A percentile compares a stretch with the other conserved stretches of the same genome.
phyloP scores from a whole-genome alignment of 2,888 invertebrate genomes.

The Sepioteuthis lessoniana region DNA sequence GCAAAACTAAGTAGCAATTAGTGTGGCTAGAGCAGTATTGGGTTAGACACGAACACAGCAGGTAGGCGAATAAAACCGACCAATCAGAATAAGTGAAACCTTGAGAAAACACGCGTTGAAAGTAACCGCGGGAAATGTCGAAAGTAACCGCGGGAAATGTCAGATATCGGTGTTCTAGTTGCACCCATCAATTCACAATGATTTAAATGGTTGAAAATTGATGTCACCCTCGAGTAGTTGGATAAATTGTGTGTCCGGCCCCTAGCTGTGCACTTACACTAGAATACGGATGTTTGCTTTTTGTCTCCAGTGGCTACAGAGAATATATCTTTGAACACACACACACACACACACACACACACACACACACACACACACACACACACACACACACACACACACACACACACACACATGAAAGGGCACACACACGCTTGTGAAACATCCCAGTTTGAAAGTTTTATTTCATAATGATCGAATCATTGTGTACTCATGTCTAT shows the following conservation, averaged over 20 bases:
- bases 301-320: neutral
- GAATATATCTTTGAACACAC: neutral
- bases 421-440: neutral
- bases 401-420: neutral
- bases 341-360: neutral
- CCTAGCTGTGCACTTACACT: slow-evolving; percentile 33
- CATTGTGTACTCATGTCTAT: neutral
- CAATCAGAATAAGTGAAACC: neutral
- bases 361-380: neutral
- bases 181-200: slow-evolving; percentile 33
- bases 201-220: slow-evolving; percentile 33
- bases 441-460: neutral
- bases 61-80: slow-evolving; percentile 34
- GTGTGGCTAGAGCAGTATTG: neutral
- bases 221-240: slow-evolving; percentile 20
- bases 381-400: neutral
- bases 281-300: slow-evolving; percentile 33
- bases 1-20: slow-evolving; percentile 47
- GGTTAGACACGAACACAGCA: slow-evolving; percentile 45
- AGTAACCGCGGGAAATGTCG: slow-evolving; percentile 33
- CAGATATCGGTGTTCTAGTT: slow-evolving; percentile 33
- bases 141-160: slow-evolving; percentile 18
- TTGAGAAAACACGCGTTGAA: slow-evolving; percentile 25
- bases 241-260: slow-evolving; percentile 33
- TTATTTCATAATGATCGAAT: neutral